phyloP scores from a whole-genome alignment of 2,888 invertebrate species.

The Megastigmus dorsalis region DNA sequence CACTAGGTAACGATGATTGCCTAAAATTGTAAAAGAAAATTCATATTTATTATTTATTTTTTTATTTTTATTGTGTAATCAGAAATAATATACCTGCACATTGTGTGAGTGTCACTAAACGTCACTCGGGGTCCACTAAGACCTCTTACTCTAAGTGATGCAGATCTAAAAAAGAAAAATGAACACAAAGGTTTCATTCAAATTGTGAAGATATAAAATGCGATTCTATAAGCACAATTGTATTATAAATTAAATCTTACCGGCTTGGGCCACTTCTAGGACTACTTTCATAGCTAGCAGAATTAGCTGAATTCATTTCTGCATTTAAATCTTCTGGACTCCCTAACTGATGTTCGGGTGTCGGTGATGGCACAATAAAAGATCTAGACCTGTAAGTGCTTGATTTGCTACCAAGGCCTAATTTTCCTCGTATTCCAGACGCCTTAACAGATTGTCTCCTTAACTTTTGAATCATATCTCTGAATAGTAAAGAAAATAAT shows the following conservation, averaged over 20 bases:
- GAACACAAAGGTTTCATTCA: too few species aligned
- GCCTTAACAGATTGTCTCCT: slow-evolving; percentile 89
- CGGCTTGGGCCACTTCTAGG: slow-evolving; percentile 82
- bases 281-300: slow-evolving; percentile 83
- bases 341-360: slow-evolving; percentile 79
- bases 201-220: neutral
- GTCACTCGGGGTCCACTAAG: slow-evolving; percentile 77
- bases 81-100: slow-evolving; percentile 74
- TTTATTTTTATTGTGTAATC: too few species aligned
- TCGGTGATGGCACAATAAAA: slow-evolving; percentile 83
- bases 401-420: slow-evolving; percentile 80
- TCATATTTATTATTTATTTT: too few species aligned
- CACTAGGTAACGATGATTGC: slow-evolving; percentile 87
- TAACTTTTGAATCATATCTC: slow-evolving; percentile 94
- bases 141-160: slow-evolving; percentile 80
- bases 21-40: too few species aligned
- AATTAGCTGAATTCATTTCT: slow-evolving; percentile 74
- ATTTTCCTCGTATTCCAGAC: slow-evolving; percentile 86
- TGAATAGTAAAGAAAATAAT: too few species aligned
- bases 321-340: slow-evolving; percentile 71
- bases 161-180: slow-evolving; percentile 75
- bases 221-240: neutral
- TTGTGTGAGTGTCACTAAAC: slow-evolving; percentile 79
- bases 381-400: slow-evolving; percentile 84
- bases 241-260: slow-evolving; percentile 56